These are phyloP conservation scores for Neodiprion lecontei DNA, from an alignment of 1,140 invertebrate species.

Conservation along the genomic window DNA sequence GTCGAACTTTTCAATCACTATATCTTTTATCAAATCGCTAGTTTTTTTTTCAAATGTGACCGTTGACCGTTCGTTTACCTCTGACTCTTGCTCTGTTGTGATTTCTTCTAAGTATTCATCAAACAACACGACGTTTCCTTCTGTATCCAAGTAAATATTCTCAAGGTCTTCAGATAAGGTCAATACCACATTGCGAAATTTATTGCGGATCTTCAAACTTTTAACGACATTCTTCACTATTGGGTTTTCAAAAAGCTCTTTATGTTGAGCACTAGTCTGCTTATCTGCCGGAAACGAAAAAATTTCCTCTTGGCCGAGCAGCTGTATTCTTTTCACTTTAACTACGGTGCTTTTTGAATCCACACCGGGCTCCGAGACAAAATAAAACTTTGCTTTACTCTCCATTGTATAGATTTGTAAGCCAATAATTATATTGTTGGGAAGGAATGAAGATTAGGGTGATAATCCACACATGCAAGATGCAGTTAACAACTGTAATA, in stretches of 20 bases:
- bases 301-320: background rate
- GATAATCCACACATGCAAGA: too few relatives aligned
- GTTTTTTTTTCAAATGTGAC: background rate
- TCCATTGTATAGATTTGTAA: constrained; percentile 4
- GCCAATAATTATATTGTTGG: too few relatives aligned
- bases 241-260: background rate
- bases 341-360: background rate
- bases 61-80: too few relatives aligned
- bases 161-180: background rate
- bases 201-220: background rate
- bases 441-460: too few relatives aligned
- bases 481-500: too few relatives aligned
- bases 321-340: background rate
- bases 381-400: constrained; percentile 26
- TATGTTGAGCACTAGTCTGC: background rate
- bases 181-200: constrained; percentile 14
- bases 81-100: background rate
- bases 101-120: constrained; percentile 20
- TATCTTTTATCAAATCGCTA: background rate
- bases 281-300: constrained; percentile 17
- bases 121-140: constrained; percentile 19
- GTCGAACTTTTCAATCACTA: constrained; percentile 17
- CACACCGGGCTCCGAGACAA: constrained; percentile 18
- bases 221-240: background rate
- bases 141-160: constrained; percentile 12